phyloP scores from a whole-genome alignment of 1,140 invertebrate species.

The Drosophila gunungcola region DNA sequence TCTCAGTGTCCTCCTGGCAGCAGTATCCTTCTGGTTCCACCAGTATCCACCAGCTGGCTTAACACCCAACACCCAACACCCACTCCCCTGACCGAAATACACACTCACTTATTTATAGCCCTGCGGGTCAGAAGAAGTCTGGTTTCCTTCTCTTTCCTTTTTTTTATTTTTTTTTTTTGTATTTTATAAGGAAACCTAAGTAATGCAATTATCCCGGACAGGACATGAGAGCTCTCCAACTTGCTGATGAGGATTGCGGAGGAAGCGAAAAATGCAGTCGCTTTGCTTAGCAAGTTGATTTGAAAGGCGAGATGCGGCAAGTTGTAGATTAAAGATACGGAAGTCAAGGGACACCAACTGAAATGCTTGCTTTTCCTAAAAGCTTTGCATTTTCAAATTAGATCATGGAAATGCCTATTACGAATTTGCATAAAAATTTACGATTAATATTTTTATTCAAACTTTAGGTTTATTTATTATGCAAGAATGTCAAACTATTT shows the following conservation, averaged over 20 bases:
- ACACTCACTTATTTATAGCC: conserved; percentile 72
- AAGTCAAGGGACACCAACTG: conserved; percentile 6
- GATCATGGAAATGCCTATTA: conserved; percentile 11
- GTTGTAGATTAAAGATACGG: conserved; percentile 28
- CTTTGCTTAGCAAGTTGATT: conserved; percentile 19
- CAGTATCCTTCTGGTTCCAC: conserved; percentile 2
- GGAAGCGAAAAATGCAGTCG: conserved; percentile 22
- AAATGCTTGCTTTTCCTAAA: not conserved
- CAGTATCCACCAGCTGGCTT: conserved; percentile 28
- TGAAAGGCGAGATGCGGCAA: conserved; percentile 3
- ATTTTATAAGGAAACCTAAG: conserved; percentile 54
- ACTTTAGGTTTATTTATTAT: not conserved
- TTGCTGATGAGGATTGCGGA: conserved; percentile 22
- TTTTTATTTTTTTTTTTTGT: not conserved
- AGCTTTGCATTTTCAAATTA: conserved; percentile 29
- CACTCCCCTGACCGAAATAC: conserved; percentile 31
- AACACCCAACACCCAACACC: conserved; percentile 14
- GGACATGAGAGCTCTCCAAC: conserved; percentile 40
- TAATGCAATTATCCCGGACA: conserved; percentile 69
- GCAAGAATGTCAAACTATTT: no score
- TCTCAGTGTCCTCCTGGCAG: not conserved
- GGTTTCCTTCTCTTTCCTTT: conserved; percentile 32
- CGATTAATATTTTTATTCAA: not conserved
- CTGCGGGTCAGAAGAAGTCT: conserved; percentile 70
- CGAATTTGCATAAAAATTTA: conserved; percentile 15